These are phyloP conservation scores for Erythrocercus mccallii DNA, from an alignment of 2,113 vertebrate species.

Conservation along the genomic window DNA sequence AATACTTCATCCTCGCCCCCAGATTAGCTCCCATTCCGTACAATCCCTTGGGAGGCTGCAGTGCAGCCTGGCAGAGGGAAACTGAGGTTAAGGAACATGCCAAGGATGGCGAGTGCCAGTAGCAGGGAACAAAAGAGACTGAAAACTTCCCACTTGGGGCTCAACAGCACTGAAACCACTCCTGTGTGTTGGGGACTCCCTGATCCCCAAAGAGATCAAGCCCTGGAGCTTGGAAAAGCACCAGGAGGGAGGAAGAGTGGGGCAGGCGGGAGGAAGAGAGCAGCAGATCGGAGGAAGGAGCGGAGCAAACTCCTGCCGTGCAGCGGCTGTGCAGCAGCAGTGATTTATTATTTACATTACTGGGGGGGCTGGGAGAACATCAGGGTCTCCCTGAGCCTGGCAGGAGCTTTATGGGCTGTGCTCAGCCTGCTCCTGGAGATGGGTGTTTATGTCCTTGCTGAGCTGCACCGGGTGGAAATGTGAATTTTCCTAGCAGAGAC, in stretches of 20 bases:
- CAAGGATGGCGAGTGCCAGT: not conserved
- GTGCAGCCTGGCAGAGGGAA: not conserved
- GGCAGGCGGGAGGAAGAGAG: not conserved
- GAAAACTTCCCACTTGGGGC: not conserved
- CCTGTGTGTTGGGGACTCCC: not conserved
- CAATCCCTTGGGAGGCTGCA: not conserved
- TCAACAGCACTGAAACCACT: not conserved
- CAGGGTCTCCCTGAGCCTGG: not conserved
- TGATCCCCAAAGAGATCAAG: not conserved
- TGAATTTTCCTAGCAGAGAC: not conserved
- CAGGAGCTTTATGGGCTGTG: not conserved
- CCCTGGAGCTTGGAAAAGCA: not conserved
- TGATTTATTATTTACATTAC: conserved; percentile 9
- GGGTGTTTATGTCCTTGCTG: not conserved
- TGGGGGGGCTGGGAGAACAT: conserved; percentile 14
- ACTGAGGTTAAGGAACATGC: not conserved
- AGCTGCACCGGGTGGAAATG: not conserved
- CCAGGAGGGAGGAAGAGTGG: not conserved
- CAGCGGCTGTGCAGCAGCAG: not conserved
- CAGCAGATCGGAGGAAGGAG: not conserved
- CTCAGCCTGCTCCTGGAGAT: not conserved
- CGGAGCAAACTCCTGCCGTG: not conserved
- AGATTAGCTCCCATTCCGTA: not conserved
- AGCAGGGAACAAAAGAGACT: not conserved
- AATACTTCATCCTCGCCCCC: not conserved